These are phyloP conservation scores for Stenolophus ochropezus DNA, from an alignment of 2,888 invertebrate genomes.

Conservation along the genomic window DNA sequence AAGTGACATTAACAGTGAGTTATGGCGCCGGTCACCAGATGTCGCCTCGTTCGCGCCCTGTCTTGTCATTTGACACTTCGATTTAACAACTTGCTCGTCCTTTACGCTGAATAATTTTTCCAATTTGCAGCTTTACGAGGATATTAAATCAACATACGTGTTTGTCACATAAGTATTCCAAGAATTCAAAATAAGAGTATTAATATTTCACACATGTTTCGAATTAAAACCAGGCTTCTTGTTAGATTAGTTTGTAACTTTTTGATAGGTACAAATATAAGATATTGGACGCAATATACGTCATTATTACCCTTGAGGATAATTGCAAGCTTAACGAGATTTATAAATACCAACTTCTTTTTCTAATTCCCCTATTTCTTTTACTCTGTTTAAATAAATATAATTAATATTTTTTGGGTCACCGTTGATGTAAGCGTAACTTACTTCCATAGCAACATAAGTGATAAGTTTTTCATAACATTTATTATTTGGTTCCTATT, in stretches of 20 bases:
- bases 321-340: background rate
- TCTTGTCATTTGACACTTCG: conserved; percentile 48
- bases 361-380: too few relatives aligned
- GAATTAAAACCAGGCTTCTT: background rate
- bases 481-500: too few relatives aligned
- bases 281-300: conserved; percentile 10
- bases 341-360: background rate
- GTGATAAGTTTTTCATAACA: too few relatives aligned
- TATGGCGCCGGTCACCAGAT: conserved; percentile 55
- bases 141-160: background rate
- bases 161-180: background rate
- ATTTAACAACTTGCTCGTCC: conserved; percentile 41
- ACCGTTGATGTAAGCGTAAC: too few relatives aligned
- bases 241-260: conserved; percentile 15
- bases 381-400: too few relatives aligned
- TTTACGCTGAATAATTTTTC: conserved; percentile 51
- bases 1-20: conserved; percentile 58
- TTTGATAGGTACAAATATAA: conserved; percentile 32
- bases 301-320: conserved; percentile 21
- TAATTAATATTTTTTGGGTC: too few relatives aligned
- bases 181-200: conserved; percentile 9
- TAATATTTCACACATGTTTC: conserved; percentile 13
- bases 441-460: too few relatives aligned
- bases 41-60: conserved; percentile 46
- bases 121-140: background rate